Evolutionary conservation across 2,797 vertebrate species (phyloP), one percentile per base, ranked within the genome.

Genomic region (Thripadectes ignobilis): DNA sequence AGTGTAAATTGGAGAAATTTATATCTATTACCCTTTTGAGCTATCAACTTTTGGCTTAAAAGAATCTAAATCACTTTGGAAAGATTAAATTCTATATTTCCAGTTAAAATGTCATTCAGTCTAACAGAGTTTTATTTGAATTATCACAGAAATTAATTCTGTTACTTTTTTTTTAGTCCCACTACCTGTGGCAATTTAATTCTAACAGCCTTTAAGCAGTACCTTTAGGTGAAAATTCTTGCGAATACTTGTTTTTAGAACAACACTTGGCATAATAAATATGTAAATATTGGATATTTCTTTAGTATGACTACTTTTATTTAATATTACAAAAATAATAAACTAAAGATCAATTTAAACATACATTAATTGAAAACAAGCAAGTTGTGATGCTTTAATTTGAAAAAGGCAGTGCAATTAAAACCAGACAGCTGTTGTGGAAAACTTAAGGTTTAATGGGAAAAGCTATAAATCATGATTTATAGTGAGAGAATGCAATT

Each of bases 381-480:
- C 41, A 76, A 71, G 18, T 51, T 76, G 20, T 67, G 72, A 59
- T 62, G 21, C 26, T 92, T 92, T 88, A 43, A 73, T 82, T 81
- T 92, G 22, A 38, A 92, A 90, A 91, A 93, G 67, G 32, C 34
- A 69, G 39, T 46, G 38, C 65, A 96, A 94, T 92, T 95, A 89
- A 86, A 89, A 92, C 22, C 10, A 85, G 84, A 34, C 82, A 94
- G 85, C 71, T 95, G 84, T 57, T 95, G 75, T 54, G 27, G n/a
- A 93, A 92, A 79, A 34, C 49, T 89, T 77, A 78, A 85, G 8
- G 36, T 91, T 93, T 89, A 89, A 87, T 78, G 22, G 26, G 48
- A 59, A 76, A 86, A 90, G 59, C n/a, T 85, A 58, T 85, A 92
- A 93, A 91, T 93, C 59, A 74, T 83, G 54, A 82, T 95, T 95